phyloP scores from a whole-genome alignment of 64 coral and sea anemone species.

The Actinia equina region DNA sequence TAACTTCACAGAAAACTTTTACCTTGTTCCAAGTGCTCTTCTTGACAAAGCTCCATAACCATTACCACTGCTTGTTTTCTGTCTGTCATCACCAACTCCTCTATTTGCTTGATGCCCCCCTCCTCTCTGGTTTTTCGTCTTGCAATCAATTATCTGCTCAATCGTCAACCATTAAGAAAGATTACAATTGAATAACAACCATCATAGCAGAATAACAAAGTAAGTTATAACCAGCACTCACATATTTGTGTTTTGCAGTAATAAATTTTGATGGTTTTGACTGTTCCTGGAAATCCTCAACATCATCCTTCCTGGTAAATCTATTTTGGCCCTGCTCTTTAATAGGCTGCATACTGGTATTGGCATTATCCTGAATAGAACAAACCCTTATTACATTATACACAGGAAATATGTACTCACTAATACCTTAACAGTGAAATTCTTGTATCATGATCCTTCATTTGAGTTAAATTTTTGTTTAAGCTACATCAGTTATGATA shows the following conservation, averaged over 20 bases:
- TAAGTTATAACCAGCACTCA: background rate
- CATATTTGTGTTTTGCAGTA: slow-evolving; percentile 69
- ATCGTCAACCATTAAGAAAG: background rate
- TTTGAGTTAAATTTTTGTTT: no score
- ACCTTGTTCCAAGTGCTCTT: slow-evolving; percentile 70
- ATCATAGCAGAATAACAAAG: background rate
- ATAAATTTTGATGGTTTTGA: slow-evolving; percentile 36
- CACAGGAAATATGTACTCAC: background rate
- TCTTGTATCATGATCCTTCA: no score
- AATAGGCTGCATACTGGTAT: background rate
- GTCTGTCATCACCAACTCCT: background rate
- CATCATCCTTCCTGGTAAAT: background rate
- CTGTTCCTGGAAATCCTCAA: slow-evolving; percentile 14
- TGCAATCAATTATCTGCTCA: slow-evolving; percentile 57
- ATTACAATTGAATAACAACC: background rate
- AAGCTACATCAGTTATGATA: no score
- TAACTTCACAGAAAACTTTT: background rate
- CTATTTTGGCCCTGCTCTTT: background rate
- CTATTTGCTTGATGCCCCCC: slow-evolving; percentile 17
- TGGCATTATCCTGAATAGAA: background rate
- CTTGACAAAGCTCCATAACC: slow-evolving; percentile 31
- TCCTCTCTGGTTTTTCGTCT: slow-evolving; percentile 57
- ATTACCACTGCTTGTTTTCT: background rate
- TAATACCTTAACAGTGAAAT: no score
- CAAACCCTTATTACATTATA: background rate